Percentiles rank a stretch among this genome's conserved stretches.
Evolutionary conservation across 2,888 invertebrate species (phyloP).

Genomic region (Micoletzkya japonica): DNA sequence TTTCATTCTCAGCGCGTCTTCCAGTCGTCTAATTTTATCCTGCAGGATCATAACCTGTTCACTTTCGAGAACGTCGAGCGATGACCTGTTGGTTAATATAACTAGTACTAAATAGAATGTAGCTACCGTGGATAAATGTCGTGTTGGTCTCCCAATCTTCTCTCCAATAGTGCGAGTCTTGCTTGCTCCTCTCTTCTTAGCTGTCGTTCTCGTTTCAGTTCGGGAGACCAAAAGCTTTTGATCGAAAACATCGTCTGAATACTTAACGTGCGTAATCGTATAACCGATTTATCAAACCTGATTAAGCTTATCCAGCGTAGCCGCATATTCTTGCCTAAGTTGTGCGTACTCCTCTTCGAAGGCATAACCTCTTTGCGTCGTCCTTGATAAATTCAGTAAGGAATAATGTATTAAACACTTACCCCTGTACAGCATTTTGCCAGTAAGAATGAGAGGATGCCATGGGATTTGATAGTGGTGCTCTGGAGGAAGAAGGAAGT

Average conservation of each 20-base stretch:
- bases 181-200: slow-evolving; percentile 42
- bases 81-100: slow-evolving; percentile 1
- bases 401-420: background rate
- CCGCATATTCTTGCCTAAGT: slow-evolving; percentile 42
- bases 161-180: slow-evolving; percentile 20
- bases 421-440: slow-evolving; percentile 32
- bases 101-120: background rate
- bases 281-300: slow-evolving; percentile 23
- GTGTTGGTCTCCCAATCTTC: slow-evolving; percentile 16
- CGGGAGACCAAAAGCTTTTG: slow-evolving; percentile 99
- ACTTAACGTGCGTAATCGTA: background rate
- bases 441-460: slow-evolving; percentile 43
- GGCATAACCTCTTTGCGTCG: slow-evolving; percentile 15
- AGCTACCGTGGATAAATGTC: background rate
- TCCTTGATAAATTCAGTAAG: too few species aligned
- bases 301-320: slow-evolving; percentile 57
- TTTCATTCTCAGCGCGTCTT: slow-evolving; percentile 34
- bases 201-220: slow-evolving; percentile 75
- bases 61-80: background rate
- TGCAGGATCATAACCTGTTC: slow-evolving; percentile 31
- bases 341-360: slow-evolving; percentile 14
- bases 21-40: slow-evolving; percentile 41
- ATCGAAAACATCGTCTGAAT: slow-evolving; percentile 91
- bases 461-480: slow-evolving; percentile 46
- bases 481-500: slow-evolving; percentile 19